Evolutionary conservation across 2,113 vertebrate genomes (phyloP), one percentile per base, ranked within the genome.

Genomic region (Agelaius phoeniceus): DNA sequence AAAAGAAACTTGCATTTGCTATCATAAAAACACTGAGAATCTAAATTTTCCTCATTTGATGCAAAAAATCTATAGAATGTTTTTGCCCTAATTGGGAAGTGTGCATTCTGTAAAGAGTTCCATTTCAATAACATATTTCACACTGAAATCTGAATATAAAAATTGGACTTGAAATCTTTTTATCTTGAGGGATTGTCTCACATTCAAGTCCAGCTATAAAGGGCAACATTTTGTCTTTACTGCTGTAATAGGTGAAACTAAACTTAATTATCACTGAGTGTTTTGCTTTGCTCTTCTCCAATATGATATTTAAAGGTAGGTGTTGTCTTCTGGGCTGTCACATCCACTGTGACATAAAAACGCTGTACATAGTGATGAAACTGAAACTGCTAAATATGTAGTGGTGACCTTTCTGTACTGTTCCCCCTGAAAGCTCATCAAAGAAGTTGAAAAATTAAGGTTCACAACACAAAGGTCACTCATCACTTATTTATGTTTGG

Each of bases 321-420:
- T 83, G 26, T 20, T 79, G 58, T 87, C 73, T 72, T 75, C 41
- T 57, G 20, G 20, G 15, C 17, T 78, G 55, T 72, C 39, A 46
- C 54, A 44, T 55, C 19, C 9, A 58, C 44, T 48, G 33, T 86
- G 83, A 76, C 62, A 87, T 87, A 23, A 39, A 85, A 94, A 49
- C 5, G 3, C 21, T n/a, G 11, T 23, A 80, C 28, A 46, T 1
- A 48, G 26, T 24, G 37, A 65, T 87, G 71, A 94, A 84, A 95
- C 51, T 62, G 82, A 94, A 94, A 37, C 28, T 97, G 84, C 76
- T 96, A 96, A 98, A 97, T 97, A 96, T 89, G 77, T 80, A 88
- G 71, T 43, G 57, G 16, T 97, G 94, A 97, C 95, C 95, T 98
- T 98, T 98, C 37, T 65, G 33, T 83, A 72, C 63, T 88, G 30